Evolutionary conservation across 1,140 invertebrate species (phyloP), one percentile per base, ranked within the genome.

Genomic region (Propsilocerus akamusi): DNA sequence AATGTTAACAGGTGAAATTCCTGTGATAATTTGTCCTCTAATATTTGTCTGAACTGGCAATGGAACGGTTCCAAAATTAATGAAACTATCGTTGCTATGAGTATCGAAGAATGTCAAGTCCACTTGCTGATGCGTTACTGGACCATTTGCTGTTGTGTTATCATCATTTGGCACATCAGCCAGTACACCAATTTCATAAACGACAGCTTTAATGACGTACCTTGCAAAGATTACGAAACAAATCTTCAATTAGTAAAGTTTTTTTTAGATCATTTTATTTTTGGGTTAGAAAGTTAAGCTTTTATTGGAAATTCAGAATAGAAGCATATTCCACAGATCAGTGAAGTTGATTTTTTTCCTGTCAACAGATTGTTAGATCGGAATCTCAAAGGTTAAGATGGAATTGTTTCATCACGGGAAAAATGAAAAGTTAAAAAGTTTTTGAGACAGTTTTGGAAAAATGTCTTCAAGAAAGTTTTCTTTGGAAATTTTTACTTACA

Each of bases 161-260:
- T 66, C 67, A 25, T 67, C 61, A 48, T 67, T 71, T 37, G 58
- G 58, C 7, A 61, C 65, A 51, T 74, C 70, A 11, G 72, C 73
- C 24, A 75, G 59, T 51, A 75, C 72, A 37, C 72, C 72, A 51
- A 75, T 71, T 62, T 75, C 72, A 56, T 74, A 75, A 26, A 74
- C 72, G 17, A 73, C 64, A 2, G 72, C 72, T 55, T 70, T 72
- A 51, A 74, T 71, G 14, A 74, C 68, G 50, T 73, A 74, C 49
- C 72, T 74, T 28, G 14, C 56, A 51, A 61, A 47, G 56, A 61
- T 41, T n/a, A n/a, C n/a, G n/a, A n/a, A n/a, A n/a, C n/a, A n/a
- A n/a, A n/a, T n/a, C n/a, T n/a, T n/a, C n/a, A n/a, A n/a, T n/a
- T n/a, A n/a, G n/a, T n/a, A n/a, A n/a, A n/a, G n/a, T n/a, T n/a